These are phyloP conservation scores for Atractosteus spatula DNA, from an alignment of 2,113 vertebrate species.

Conservation along the genomic window DNA sequence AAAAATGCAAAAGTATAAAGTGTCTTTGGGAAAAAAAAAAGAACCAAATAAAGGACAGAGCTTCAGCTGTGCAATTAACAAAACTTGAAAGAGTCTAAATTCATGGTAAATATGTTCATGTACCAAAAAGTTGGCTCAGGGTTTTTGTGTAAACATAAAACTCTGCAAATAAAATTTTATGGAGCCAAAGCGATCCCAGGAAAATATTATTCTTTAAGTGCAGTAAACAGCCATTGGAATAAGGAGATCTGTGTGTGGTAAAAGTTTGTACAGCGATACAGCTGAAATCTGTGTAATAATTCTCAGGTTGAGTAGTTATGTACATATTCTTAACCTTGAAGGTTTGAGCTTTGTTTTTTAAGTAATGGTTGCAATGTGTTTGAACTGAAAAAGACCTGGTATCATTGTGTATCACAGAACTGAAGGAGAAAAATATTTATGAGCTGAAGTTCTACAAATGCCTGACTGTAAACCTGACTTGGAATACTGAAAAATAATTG, in stretches of 20 bases:
- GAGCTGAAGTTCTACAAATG: no score
- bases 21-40: slow-evolving; percentile 18
- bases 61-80: slow-evolving; percentile 45
- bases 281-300: not conserved
- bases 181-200: slow-evolving; percentile 43
- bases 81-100: slow-evolving; percentile 40
- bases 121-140: slow-evolving; percentile 31
- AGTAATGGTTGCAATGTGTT: no score
- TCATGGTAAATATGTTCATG: slow-evolving; percentile 36
- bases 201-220: slow-evolving; percentile 47
- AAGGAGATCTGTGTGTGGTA: slow-evolving; percentile 41
- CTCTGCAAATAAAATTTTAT: slow-evolving; percentile 44
- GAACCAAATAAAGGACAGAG: slow-evolving; percentile 31
- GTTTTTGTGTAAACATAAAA: slow-evolving; percentile 36
- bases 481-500: no score
- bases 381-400: no score
- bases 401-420: no score
- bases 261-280: not conserved
- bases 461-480: no score
- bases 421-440: no score
- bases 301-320: not conserved
- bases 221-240: slow-evolving; percentile 41
- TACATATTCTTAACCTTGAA: slow-evolving; percentile 3
- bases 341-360: not conserved
- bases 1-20: slow-evolving; percentile 27